Evolutionary conservation across 2,797 vertebrate species (phyloP).

Genomic region (Numenius phaeopus): DNA sequence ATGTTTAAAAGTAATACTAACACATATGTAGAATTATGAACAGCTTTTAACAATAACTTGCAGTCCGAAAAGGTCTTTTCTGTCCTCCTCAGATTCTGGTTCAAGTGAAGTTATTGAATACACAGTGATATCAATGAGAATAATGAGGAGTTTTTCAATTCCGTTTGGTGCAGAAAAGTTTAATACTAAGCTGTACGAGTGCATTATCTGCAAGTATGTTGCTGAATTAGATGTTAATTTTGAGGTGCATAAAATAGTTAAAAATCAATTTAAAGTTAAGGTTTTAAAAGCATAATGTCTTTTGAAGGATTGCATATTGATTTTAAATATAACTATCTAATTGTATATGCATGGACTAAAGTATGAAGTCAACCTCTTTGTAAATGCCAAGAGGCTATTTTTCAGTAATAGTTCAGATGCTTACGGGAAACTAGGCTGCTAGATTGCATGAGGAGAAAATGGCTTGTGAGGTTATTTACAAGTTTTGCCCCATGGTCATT

Average conservation of each 20-base stretch:
- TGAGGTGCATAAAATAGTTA: slow-evolving; percentile 84
- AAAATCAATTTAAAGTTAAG: slow-evolving; percentile 88
- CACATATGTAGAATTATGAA: neutral
- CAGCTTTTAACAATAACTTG: neutral
- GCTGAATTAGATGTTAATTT: slow-evolving; percentile 84
- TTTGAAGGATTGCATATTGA: slow-evolving; percentile 87
- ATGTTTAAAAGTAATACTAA: neutral
- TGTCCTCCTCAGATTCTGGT: neutral
- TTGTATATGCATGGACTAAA: slow-evolving; percentile 85
- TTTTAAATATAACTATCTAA: slow-evolving; percentile 88
- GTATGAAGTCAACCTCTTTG: slow-evolving; percentile 87
- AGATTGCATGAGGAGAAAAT: slow-evolving; percentile 81
- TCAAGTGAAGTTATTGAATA: slow-evolving; percentile 6
- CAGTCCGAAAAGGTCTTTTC: neutral
- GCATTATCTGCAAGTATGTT: slow-evolving; percentile 74
- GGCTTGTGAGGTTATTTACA: slow-evolving; percentile 86
- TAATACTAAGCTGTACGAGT: slow-evolving; percentile 39
- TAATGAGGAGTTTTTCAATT: slow-evolving; percentile 23
- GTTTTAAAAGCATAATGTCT: slow-evolving; percentile 86
- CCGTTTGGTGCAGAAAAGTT: slow-evolving; percentile 53
- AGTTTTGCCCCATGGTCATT: slow-evolving; percentile 84
- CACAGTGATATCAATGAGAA: slow-evolving; percentile 27
- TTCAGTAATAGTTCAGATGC: slow-evolving; percentile 86
- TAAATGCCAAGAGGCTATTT: slow-evolving; percentile 86
- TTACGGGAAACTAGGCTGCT: slow-evolving; percentile 84